Conservation (phyloP, 2,113 vertebrate genomes). For the Vidua chalybeata region DNA sequence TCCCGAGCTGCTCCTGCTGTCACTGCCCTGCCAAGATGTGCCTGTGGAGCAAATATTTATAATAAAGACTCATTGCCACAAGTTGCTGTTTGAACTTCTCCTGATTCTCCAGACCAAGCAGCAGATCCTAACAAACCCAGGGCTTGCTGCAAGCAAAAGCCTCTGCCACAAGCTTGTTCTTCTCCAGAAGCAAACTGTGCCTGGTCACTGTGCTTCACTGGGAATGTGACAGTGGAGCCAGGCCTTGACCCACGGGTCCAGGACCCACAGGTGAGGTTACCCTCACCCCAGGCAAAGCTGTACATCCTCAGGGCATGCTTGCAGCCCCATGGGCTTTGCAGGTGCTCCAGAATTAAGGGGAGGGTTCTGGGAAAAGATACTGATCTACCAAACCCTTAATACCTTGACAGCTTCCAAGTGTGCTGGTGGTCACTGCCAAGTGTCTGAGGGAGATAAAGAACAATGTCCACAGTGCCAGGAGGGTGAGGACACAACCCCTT, state of each 20-base stretch:
- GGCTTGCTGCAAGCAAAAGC: accelerated
- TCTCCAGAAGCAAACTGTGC: not conserved
- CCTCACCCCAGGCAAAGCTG: not conserved
- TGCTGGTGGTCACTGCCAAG: not conserved
- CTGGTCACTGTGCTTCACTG: not conserved
- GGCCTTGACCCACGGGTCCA: not conserved
- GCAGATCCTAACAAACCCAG: not conserved
- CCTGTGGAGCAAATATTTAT: not conserved
- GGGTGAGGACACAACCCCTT: not conserved
- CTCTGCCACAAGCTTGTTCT: accelerated
- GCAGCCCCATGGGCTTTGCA: not conserved
- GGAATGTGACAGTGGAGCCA: accelerated
- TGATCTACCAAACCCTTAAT: not conserved
- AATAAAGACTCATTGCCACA: constrained; percentile 17
- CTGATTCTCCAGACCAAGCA: not conserved
- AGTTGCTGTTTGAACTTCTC: not conserved
- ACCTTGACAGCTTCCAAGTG: not conserved
- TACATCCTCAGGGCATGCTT: not conserved
- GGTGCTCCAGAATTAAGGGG: not conserved
- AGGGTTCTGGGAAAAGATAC: not conserved
- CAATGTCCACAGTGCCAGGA: not conserved
- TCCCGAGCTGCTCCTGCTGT: not conserved
- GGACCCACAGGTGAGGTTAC: not conserved
- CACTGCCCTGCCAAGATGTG: not conserved
- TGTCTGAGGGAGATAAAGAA: not conserved